Conservation (phyloP, 2,113 vertebrate genomes). For the Oncorhynchus tshawytscha region DNA sequence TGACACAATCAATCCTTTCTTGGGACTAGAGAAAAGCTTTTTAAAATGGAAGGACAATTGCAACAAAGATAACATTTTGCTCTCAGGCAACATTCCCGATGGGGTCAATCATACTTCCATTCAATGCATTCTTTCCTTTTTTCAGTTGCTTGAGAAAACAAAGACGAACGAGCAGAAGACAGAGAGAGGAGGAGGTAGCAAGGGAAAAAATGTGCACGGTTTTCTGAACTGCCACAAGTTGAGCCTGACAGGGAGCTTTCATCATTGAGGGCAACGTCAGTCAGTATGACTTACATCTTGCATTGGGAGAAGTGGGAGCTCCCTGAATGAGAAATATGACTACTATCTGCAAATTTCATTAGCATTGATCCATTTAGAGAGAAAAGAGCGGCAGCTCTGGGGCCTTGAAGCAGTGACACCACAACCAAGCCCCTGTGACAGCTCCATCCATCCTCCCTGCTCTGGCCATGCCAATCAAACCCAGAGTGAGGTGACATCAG, state of each 20-base stretch:
- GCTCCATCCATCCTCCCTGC: constrained; percentile 83
- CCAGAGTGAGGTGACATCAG: constrained; percentile 77
- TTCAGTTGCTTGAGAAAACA: constrained; percentile 51
- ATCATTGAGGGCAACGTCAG: constrained; percentile 48
- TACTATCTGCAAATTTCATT: constrained; percentile 65
- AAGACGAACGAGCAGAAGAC: constrained; percentile 45
- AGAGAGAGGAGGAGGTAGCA: constrained; percentile 10
- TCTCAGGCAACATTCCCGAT: constrained; percentile 33
- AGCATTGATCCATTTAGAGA: constrained; percentile 60
- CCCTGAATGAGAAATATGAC: constrained; percentile 67
- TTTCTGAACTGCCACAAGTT: constrained; percentile 24
- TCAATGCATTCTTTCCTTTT: constrained; percentile 65
- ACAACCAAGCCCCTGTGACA: constrained; percentile 67
- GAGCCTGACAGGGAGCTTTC: constrained; percentile 60
- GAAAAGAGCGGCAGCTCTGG: constrained; percentile 18
- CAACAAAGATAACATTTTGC: constrained; percentile 43
- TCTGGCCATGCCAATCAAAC: constrained; percentile 80
- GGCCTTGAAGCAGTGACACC: constrained; percentile 4
- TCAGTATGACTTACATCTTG: constrained; percentile 67
- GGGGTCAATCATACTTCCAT: constrained; percentile 52
- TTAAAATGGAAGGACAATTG: constrained; percentile 20
- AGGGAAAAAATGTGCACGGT: constrained; percentile 14
- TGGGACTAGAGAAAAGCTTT: constrained; percentile 32
- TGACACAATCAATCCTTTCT: constrained; percentile 46
- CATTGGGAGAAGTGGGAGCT: constrained; percentile 41